Evolutionary conservation across 2,888 invertebrate genomes (phyloP), one percentile per base, ranked within the genome.

Genomic region (Caenorhabditis sp.): DNA sequence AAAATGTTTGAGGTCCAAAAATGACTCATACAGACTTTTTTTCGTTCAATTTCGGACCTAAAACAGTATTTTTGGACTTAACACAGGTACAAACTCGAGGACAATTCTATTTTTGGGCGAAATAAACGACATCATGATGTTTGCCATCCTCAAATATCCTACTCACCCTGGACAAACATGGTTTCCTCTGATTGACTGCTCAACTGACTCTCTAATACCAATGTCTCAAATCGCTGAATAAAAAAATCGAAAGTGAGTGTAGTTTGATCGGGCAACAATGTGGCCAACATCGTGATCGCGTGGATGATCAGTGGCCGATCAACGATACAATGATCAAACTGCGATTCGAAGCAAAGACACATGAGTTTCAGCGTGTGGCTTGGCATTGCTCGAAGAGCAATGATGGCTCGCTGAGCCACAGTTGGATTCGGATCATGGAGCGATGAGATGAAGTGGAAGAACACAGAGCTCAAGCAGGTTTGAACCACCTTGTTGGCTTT

Each of bases 191-290:
- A 76, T 50, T 82, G 80, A 62, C 70, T 74, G 27, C 72, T 77
- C 66, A 99, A 93, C 90, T 99, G 97, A 0, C 97, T 95, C 89
- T 99, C 99, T 36, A 99, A 90, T 85, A 95, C 94, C 4, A 99
- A 90, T 0, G 95, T 93, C 88, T 99, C 97, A 88, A 99, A 97
- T 65, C 95, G 92, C 88, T 80, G 75, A 26, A 97, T 91, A 89
- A 99, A 99, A 91, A 99, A 99, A 78, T 97, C 95, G 97, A 99
- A 99, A 0, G 93, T 92, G 20, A 99, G 91, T 70, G 97, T 93
- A 84, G 92, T 92, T 57, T 95, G 91, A 88, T 96, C 94, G 82
- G 93, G 93, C 36, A 97, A 91, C 38, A 94, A 93, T 88, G 95
- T 95, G 88, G 95, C 94, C 7, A 99, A 91, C 88, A 97, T 94